A percentile compares a stretch with the other conserved stretches of the same genome.
Evolutionary conservation across 2,113 vertebrate species (phyloP).

Genomic region (Saccopteryx leptura): DNA sequence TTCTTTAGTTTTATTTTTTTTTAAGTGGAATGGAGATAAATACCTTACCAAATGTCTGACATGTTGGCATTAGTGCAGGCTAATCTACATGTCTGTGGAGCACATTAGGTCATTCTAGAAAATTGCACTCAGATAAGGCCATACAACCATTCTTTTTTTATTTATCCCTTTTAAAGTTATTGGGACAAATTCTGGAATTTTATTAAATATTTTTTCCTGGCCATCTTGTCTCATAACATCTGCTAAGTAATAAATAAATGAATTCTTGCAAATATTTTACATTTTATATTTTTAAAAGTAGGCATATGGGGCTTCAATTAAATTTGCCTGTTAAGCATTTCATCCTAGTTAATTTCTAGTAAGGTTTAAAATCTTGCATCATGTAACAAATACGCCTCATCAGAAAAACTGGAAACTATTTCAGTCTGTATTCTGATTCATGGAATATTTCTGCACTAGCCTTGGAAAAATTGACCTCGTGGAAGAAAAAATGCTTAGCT

Average conservation of each 20-base stretch:
- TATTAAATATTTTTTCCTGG: slow-evolving; percentile 43
- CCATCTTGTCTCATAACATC: neutral
- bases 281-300: slow-evolving; percentile 31
- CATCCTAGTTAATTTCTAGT: slow-evolving; percentile 17
- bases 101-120: slow-evolving; percentile 56
- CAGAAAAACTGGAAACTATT: slow-evolving; percentile 60
- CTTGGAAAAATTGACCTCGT: slow-evolving; percentile 74
- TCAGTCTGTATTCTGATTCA: slow-evolving; percentile 64
- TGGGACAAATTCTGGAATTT: slow-evolving; percentile 50
- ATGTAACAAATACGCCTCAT: slow-evolving; percentile 42
- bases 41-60: slow-evolving; percentile 69
- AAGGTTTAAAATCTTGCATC: slow-evolving; percentile 50
- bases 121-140: slow-evolving; percentile 46
- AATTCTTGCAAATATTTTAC: neutral
- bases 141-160: slow-evolving; percentile 39
- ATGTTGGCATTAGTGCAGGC: neutral
- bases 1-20: neutral
- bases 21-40: slow-evolving; percentile 56
- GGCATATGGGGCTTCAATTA: neutral
- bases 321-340: slow-evolving; percentile 55
- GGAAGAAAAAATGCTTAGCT: slow-evolving; percentile 70
- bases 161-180: slow-evolving; percentile 49
- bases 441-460: slow-evolving; percentile 43
- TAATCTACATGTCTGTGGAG: slow-evolving; percentile 39
- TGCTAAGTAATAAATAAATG: slow-evolving; percentile 22